Conservation (phyloP, 2,888 invertebrate genomes). For the Atrina japonica region DNA sequence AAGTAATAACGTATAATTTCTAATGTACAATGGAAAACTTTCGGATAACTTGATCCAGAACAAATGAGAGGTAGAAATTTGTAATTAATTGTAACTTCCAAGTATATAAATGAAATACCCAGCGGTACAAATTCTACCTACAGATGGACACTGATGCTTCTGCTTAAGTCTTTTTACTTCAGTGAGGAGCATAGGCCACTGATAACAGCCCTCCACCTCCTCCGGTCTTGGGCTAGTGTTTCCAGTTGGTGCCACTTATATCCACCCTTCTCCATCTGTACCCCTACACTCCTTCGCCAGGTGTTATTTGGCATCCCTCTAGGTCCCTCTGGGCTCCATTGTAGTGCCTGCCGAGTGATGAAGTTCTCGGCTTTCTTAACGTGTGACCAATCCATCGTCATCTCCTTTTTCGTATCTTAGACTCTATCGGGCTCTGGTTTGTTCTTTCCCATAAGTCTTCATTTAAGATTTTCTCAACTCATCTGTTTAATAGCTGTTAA, state of each 20-base stretch:
- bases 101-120: too few relatives aligned
- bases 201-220: too few relatives aligned
- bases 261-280: conserved; percentile 13
- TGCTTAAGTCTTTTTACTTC: background rate
- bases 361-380: background rate
- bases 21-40: too few relatives aligned
- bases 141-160: too few relatives aligned
- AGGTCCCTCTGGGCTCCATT: conserved; percentile 1
- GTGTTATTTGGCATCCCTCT: background rate
- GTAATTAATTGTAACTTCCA: too few relatives aligned
- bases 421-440: background rate
- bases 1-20: too few relatives aligned
- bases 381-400: conserved; percentile 4
- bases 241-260: background rate
- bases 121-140: too few relatives aligned
- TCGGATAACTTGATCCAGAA: too few relatives aligned
- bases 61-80: too few relatives aligned
- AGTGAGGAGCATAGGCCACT: conserved; percentile 1
- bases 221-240: background rate
- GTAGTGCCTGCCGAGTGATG: conserved; percentile 6
- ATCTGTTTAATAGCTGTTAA: background rate
- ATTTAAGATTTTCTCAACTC: conserved; percentile 1
- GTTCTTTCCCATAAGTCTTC: background rate
- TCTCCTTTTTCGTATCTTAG: conserved; percentile 7
- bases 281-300: background rate